Conservation (phyloP, 2,797 vertebrate genomes). For the Tinamus major region DNA sequence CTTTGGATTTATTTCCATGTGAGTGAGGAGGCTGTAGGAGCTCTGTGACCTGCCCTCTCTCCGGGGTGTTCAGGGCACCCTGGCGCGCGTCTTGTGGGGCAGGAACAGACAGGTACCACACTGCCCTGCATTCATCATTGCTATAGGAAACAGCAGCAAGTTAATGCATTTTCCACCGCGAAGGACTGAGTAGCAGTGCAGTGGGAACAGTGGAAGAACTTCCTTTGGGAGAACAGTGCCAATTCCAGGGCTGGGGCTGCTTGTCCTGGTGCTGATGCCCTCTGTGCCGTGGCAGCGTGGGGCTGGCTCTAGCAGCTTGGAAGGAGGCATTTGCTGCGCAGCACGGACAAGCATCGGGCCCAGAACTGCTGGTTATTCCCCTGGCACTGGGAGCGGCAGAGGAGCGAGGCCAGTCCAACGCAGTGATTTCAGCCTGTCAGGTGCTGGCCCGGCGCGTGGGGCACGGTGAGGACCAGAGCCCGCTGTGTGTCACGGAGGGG, state of each 20-base stretch:
- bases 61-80: not conserved
- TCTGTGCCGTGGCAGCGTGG: not conserved
- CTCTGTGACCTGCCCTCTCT: not conserved
- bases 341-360: too few species aligned
- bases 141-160: not conserved
- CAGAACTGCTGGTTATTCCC: not conserved
- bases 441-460: not conserved
- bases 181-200: not conserved
- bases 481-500: not conserved
- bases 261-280: not conserved
- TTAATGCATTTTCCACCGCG: not conserved
- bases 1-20: not conserved
- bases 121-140: not conserved
- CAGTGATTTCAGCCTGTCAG: not conserved
- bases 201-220: too few species aligned
- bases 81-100: not conserved
- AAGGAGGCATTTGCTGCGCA: not conserved
- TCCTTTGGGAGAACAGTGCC: not conserved
- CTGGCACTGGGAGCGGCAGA: not conserved
- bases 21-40: not conserved
- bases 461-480: accelerated
- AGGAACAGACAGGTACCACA: not conserved
- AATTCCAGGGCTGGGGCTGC: not conserved
- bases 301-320: too few species aligned
- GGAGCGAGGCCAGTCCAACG: not conserved